Conservation (phyloP, 2,888 invertebrate genomes). For the Mesoligia furuncula region DNA sequence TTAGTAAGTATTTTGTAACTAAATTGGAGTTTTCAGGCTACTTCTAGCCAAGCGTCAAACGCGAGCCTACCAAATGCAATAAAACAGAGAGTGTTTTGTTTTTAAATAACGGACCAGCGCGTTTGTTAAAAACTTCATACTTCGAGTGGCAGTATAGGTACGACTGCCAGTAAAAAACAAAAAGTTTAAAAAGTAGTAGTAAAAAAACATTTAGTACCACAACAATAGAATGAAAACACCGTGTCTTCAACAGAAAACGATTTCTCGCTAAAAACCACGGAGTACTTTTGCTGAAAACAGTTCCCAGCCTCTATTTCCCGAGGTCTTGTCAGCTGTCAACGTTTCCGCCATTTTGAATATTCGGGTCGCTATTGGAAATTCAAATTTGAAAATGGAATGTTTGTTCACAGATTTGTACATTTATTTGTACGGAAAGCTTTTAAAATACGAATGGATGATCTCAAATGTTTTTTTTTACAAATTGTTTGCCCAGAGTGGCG, state of each 20-base stretch:
- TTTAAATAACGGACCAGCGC: background rate
- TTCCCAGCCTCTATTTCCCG: conserved; percentile 40
- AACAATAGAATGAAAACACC: conserved; percentile 18
- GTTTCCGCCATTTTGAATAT: conserved; percentile 38
- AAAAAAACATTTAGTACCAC: background rate
- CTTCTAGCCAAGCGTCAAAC: background rate
- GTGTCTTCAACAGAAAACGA: conserved; percentile 4
- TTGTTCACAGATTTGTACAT: conserved; percentile 1
- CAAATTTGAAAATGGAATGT: conserved; percentile 37
- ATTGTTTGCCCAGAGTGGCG: background rate
- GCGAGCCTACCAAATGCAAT: background rate
- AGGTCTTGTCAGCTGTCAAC: conserved; percentile 39
- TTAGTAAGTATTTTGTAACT: conserved; percentile 69
- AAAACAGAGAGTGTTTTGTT: background rate
- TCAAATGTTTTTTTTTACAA: background rate
- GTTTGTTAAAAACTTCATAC: background rate
- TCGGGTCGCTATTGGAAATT: conserved; percentile 29
- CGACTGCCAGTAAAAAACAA: background rate
- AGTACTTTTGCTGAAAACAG: too few relatives aligned
- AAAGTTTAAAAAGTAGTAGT: background rate
- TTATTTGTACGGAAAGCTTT: conserved; percentile 1
- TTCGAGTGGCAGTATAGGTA: background rate
- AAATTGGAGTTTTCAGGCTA: background rate
- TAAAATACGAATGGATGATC: conserved; percentile 1
- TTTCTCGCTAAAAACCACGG: too few relatives aligned